Base-by-base conservation (phyloP, 2,113 vertebrate genomes). In the Lampris incognitus region DNA sequence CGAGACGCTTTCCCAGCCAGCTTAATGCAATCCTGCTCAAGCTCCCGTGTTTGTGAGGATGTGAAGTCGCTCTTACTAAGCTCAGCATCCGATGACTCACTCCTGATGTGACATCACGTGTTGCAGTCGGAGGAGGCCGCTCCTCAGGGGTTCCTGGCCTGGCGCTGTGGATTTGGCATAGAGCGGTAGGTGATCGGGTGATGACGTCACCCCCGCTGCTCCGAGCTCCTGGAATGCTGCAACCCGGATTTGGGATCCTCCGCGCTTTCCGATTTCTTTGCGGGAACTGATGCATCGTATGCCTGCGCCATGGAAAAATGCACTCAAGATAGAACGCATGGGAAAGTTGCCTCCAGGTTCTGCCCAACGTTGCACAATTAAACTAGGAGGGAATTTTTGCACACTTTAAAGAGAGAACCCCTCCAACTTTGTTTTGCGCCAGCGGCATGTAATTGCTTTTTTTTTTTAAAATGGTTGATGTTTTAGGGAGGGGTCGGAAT, bases 351-450 rank as follows among this genome's bases (percentile, higher is more conserved):
- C 76, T 84, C 78, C 75, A 76, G 84, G 87, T 88, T 91, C 88
- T 88, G 86, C 89, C 92, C 90, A 84, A 80, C 84, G 81, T 85
- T 83, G 86, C 85, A 83, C 87, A 87, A 90, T 90, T 92, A 91
- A 92, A 92, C 82, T 82, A 90, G 85, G 85, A 90, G 86, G 87
- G 87, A 89, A 85, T 88, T 85, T 24, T 85, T 77, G 74, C 79
- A 76, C 85, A 91, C 88, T 91, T 92, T 85, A 86, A 90, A 90
- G 89, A 83, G 76, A 86, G 82, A 83, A 87, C 72, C 83, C 89
- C 87, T 92, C 84, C 73, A 80, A 80, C 86, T 86, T 82, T 72
- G 86, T 87, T 81, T 88, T 61, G 77, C 87, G 88, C 72, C 79
- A 87, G 86, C 69, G 76, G 88, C 76, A 66, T 87, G 85, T 90